phyloP scores from a whole-genome alignment of 2,113 vertebrate species.

The Myiozetetes cayanensis region DNA sequence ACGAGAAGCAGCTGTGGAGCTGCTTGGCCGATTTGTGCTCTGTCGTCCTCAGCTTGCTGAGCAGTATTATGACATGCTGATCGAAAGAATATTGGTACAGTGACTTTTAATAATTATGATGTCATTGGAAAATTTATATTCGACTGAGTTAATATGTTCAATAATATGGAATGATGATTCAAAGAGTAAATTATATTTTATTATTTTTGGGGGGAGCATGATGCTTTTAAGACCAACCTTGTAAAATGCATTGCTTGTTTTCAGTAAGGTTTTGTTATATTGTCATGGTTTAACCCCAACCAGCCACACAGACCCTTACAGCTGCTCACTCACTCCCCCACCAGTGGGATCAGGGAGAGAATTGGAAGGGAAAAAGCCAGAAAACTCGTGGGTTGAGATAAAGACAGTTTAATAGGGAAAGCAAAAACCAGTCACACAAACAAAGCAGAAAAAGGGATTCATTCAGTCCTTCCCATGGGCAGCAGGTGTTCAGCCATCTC shows the following conservation, averaged over 20 bases:
- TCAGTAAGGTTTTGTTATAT: not conserved
- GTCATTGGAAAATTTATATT: not conserved
- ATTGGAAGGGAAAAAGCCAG: not conserved
- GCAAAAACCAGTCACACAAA: not conserved
- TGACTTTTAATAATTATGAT: not conserved
- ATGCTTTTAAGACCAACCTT: not conserved
- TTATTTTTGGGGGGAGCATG: not conserved
- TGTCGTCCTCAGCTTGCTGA: slow-evolving; percentile 96
- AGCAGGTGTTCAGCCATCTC: not conserved
- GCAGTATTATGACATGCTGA: slow-evolving; percentile 98
- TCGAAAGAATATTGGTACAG: slow-evolving; percentile 86
- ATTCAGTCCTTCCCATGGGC: not conserved
- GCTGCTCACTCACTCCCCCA: not conserved
- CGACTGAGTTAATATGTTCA: not conserved
- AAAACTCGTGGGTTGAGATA: not conserved
- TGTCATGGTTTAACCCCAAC: not conserved
- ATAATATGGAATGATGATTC: not conserved
- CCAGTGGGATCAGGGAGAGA: not conserved
- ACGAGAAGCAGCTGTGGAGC: slow-evolving; percentile 94
- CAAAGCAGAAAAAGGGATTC: not conserved
- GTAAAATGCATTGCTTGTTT: not conserved
- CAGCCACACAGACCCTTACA: not conserved
- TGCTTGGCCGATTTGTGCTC: slow-evolving; percentile 93
- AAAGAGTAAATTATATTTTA: not conserved
- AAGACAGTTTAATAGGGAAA: not conserved